These are phyloP conservation scores for Myotis lucifugus DNA, from an alignment of 2,113 vertebrate genomes.

Conservation along the genomic window DNA sequence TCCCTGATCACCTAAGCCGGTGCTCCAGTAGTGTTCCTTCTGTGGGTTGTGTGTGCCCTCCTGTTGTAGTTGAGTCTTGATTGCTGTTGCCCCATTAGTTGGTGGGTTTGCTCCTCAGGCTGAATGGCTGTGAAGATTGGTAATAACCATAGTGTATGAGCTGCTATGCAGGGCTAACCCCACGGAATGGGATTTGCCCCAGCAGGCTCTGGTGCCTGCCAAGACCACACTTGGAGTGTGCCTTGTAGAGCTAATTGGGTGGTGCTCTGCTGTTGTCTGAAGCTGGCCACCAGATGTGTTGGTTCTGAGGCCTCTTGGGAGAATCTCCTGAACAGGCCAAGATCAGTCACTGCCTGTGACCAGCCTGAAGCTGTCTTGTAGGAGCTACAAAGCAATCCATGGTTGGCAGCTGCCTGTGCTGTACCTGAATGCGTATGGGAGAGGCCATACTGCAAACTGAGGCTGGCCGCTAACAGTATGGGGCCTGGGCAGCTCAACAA, in stretches of 20 bases:
- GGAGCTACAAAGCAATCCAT: neutral
- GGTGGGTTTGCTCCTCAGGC: neutral
- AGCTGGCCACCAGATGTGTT: neutral
- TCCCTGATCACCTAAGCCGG: neutral
- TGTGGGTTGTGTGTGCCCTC: neutral
- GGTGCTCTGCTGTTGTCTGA: neutral
- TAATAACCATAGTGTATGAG: neutral
- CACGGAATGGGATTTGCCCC: neutral
- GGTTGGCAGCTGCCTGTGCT: neutral
- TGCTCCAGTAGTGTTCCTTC: neutral
- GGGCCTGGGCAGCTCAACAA: neutral
- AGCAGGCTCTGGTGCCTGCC: neutral
- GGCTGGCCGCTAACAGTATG: neutral
- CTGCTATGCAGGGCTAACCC: neutral
- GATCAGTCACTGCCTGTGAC: neutral
- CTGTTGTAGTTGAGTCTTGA: neutral
- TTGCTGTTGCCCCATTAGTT: neutral
- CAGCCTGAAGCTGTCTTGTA: neutral
- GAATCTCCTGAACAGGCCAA: neutral
- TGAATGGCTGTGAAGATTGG: neutral
- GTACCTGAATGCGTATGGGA: neutral
- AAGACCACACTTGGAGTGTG: neutral
- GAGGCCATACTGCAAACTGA: neutral
- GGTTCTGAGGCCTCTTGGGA: neutral
- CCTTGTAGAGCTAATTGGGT: neutral